These are phyloP conservation scores for Tachuris rubrigastra DNA, from an alignment of 2,113 vertebrate genomes.

Conservation along the genomic window DNA sequence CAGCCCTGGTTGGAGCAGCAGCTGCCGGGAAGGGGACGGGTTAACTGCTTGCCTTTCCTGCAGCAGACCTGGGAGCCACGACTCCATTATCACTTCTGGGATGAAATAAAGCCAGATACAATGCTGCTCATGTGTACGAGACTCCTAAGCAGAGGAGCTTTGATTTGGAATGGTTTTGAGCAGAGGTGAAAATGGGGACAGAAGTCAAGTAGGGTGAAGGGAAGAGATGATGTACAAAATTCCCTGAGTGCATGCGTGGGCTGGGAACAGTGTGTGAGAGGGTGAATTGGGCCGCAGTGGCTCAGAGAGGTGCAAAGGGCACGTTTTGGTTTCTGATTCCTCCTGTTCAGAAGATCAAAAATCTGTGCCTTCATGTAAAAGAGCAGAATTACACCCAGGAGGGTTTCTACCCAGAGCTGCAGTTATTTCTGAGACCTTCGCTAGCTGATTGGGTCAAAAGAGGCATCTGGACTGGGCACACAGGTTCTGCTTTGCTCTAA, in stretches of 20 bases:
- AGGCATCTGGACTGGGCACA: background rate
- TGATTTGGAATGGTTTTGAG: background rate
- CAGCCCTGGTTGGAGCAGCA: background rate
- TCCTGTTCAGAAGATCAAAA: background rate
- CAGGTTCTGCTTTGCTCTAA: background rate
- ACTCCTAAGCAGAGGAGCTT: background rate
- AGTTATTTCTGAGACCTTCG: background rate
- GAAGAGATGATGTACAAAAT: background rate
- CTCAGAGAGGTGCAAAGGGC: background rate
- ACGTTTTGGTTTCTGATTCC: background rate
- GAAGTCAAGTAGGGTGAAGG: background rate
- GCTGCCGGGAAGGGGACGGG: background rate
- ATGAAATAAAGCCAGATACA: background rate
- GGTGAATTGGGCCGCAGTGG: background rate
- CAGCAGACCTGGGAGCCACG: background rate
- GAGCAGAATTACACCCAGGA: background rate
- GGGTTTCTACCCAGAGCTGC: background rate
- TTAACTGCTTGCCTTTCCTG: background rate
- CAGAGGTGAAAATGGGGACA: background rate
- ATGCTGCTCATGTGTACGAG: background rate
- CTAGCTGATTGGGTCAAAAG: background rate
- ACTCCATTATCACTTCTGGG: background rate
- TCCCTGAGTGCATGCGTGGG: accelerated
- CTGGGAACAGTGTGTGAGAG: background rate
- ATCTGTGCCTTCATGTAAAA: background rate